phyloP scores from a whole-genome alignment of 2,113 vertebrate species.

The Macquaria ambigua region DNA sequence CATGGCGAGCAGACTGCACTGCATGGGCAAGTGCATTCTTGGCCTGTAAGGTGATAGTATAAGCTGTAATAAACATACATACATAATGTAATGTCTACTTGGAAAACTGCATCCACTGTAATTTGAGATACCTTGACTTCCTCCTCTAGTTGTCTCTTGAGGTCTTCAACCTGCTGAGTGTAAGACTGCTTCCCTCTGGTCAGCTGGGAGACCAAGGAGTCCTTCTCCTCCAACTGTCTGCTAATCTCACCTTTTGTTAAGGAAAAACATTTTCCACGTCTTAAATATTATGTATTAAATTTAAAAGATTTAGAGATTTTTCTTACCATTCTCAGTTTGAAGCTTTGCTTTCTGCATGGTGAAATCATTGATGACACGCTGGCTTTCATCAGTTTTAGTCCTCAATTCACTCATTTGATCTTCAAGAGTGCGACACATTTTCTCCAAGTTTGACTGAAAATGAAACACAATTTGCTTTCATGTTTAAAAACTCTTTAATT shows the following conservation, averaged over 20 bases:
- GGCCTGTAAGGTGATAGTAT: conserved; percentile 10
- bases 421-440: conserved; percentile 88
- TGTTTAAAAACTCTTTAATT: background rate
- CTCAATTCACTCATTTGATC: conserved; percentile 89
- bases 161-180: conserved; percentile 89
- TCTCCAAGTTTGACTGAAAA: conserved; percentile 79
- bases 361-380: conserved; percentile 66
- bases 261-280: too few species aligned
- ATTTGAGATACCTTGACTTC: conserved; percentile 53
- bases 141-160: conserved; percentile 88
- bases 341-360: conserved; percentile 66
- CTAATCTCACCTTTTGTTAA: conserved; percentile 54
- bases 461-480: background rate
- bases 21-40: conserved; percentile 67
- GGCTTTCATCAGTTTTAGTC: conserved; percentile 87
- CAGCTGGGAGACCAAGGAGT: conserved; percentile 87
- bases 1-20: conserved; percentile 65
- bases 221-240: conserved; percentile 88
- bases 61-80: too few species aligned
- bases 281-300: too few species aligned
- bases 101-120: too few species aligned
- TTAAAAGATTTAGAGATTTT: too few species aligned
- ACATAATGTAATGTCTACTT: too few species aligned
- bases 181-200: conserved; percentile 80
- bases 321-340: conserved; percentile 85